Evolutionary conservation across 2,113 vertebrate species (phyloP).

Genomic region (Prinia subflava): DNA sequence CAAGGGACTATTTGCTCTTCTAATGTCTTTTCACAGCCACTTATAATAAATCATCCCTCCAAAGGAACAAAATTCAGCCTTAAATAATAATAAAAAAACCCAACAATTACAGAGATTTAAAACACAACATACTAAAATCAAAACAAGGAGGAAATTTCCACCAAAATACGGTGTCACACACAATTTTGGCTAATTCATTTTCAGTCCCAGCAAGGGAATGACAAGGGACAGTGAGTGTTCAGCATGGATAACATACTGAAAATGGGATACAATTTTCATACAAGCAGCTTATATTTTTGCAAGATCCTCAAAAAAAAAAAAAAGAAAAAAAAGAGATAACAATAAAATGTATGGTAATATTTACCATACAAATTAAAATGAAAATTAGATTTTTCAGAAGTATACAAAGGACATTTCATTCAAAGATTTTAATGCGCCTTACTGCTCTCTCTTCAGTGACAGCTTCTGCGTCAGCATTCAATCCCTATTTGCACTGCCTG

Average conservation of each 20-base stretch:
- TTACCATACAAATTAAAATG: neutral
- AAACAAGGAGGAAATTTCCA: neutral
- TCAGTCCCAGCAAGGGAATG: neutral
- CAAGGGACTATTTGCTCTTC: conserved; percentile 18
- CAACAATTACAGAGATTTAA: neutral
- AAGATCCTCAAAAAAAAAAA: neutral
- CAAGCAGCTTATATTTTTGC: neutral
- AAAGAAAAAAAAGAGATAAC: neutral
- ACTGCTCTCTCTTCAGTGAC: neutral
- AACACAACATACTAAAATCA: neutral
- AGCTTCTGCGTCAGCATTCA: neutral
- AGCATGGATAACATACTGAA: neutral
- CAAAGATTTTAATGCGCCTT: neutral
- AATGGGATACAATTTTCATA: neutral
- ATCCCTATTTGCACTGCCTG: neutral
- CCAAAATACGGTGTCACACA: neutral
- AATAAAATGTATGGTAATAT: neutral
- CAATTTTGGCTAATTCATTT: neutral
- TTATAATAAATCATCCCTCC: conserved; percentile 1
- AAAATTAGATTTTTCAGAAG: neutral
- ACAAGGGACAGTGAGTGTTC: neutral
- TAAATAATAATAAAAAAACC: neutral
- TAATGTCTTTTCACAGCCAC: neutral
- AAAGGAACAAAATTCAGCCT: neutral
- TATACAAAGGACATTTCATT: neutral